Evolutionary conservation across 23 tunicate genomes (phyloP), one percentile per base, ranked within the genome.

Genomic region (Halocynthia aurantium): DNA sequence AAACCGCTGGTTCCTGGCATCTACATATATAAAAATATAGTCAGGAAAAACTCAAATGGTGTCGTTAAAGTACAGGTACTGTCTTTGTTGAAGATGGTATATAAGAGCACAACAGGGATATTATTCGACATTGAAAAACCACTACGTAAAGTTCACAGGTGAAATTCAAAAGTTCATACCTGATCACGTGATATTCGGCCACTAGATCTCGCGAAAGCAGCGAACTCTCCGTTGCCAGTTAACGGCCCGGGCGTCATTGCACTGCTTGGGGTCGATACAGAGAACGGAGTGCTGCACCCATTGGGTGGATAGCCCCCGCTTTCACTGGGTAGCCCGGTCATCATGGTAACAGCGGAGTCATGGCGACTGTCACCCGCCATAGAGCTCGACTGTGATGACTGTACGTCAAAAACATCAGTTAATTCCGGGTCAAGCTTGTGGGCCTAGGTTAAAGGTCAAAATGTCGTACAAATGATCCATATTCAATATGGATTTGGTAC

Each of bases 271-370:
- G 82, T 69, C n/a, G 49, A 76, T 6, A 79, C 54, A 15, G 79
- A 51, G 70, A 82, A 77, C 68, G 85, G 88, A 12, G 89, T 84
- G 78, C 88, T 84, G 67, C 78, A 44, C 11, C 96, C 96, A 70
- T 84, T 89, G 0, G 85, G 90, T 10, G 62, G 69, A 17, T 84
- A 80, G 9, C 73, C 84, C 12, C 31, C 55, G 70, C 96, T 89
- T 9, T 77, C 77, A 55, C 86, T 88, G 44, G 96, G 87, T 17
- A 89, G 62, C 53, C 61, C 84, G 49, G 96, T 89, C 82, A 84
- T 75, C 44, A 80, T 78, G 19, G 96, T 89, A 31, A 84, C 52
- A 5, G 73, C 87, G 11, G 96, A 89, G 61, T 89, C 96, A 50
- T 68, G 77, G 52, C 96, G 78, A 18, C 78, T 74, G 63, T 74